Evolutionary conservation across 2,888 invertebrate species (phyloP).

Genomic region (Plagodis pulveraria): DNA sequence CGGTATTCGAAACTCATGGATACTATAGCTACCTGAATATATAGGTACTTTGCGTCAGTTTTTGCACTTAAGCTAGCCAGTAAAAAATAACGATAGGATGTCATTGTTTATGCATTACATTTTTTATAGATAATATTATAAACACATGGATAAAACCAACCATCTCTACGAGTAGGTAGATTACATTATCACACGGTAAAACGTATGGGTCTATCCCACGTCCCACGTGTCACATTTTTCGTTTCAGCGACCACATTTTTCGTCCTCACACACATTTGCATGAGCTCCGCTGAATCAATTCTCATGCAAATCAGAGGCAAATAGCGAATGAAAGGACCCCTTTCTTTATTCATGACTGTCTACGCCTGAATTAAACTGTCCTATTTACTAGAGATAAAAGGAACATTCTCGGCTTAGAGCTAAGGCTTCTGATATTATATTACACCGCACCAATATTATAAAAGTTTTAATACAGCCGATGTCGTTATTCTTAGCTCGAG

Average conservation of each 20-base stretch:
- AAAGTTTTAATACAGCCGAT: slow-evolving; percentile 32
- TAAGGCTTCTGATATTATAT: slow-evolving; percentile 7
- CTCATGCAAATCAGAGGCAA: slow-evolving; percentile 62
- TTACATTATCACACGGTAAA: not conserved
- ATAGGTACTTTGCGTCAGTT: no score
- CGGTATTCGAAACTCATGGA: no score
- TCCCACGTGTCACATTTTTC: slow-evolving; percentile 15
- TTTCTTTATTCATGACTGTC: slow-evolving; percentile 46
- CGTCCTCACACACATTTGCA: slow-evolving; percentile 34
- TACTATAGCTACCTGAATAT: no score
- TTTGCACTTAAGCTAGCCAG: no score
- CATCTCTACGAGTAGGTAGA: not conserved
- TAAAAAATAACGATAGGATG: no score
- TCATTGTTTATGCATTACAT: no score
- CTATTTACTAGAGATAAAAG: slow-evolving; percentile 35
- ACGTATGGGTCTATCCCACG: not conserved
- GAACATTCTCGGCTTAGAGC: not conserved
- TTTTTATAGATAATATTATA: not conserved
- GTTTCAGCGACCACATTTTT: slow-evolving; percentile 30
- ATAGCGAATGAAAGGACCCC: slow-evolving; percentile 46
- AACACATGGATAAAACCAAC: not conserved
- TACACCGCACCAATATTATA: slow-evolving; percentile 1
- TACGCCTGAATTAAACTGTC: slow-evolving; percentile 44
- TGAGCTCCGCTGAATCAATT: slow-evolving; percentile 39
- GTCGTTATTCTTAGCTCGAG: slow-evolving; percentile 14